Percentiles rank a stretch among this genome's conserved stretches.
These are phyloP conservation scores for Arvicanthis niloticus DNA, from an alignment of 2,113 vertebrate genomes.

Conservation along the genomic window DNA sequence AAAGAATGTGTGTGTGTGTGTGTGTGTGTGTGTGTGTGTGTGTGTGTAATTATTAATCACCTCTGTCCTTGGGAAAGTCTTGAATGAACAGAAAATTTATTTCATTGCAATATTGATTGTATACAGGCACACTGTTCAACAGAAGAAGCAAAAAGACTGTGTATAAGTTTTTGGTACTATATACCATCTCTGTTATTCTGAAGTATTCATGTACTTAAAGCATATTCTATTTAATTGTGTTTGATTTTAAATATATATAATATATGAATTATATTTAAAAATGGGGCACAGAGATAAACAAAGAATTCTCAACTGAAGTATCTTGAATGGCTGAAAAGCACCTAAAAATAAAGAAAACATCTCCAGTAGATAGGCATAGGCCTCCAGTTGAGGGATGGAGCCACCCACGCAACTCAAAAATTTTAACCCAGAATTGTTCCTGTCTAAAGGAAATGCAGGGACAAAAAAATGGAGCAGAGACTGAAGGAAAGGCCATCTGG, in stretches of 20 bases:
- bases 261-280: conserved; percentile 90
- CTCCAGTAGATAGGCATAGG: too few species aligned
- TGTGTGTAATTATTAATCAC: conserved; percentile 72
- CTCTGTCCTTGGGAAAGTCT: conserved; percentile 84
- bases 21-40: conserved; percentile 65
- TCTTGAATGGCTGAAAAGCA: too few species aligned
- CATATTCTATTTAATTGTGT: conserved; percentile 99
- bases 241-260: conserved; percentile 95
- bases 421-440: too few species aligned
- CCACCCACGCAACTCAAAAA: too few species aligned
- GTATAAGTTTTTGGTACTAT: conserved; percentile 97
- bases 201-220: conserved; percentile 97
- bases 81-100: conserved; percentile 86
- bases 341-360: too few species aligned
- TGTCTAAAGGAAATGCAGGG: too few species aligned
- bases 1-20: conserved; percentile 68
- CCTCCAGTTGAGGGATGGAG: too few species aligned
- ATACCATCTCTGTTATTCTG: conserved; percentile 95
- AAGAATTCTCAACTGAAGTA: too few species aligned
- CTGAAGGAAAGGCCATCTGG: too few species aligned
- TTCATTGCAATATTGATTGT: conserved; percentile 89
- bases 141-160: conserved; percentile 92
- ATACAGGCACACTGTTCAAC: conserved; percentile 90
- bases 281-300: too few species aligned
- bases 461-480: too few species aligned